Conservation (phyloP, 2,113 vertebrate species). For the Axis porcinus region DNA sequence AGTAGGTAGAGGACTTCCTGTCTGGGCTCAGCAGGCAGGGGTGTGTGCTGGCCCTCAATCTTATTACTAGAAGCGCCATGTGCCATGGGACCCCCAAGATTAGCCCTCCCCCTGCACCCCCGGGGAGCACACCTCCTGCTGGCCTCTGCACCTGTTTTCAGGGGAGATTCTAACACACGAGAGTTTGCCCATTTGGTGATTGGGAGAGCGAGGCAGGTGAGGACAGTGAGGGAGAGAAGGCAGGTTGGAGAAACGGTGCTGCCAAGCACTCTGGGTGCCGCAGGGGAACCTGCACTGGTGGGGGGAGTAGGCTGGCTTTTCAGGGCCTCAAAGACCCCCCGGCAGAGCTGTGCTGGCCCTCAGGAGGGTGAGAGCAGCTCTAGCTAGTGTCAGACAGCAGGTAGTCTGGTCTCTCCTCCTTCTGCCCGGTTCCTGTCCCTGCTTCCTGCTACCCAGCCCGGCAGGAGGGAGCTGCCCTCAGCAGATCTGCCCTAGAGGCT, state of each 20-base stretch:
- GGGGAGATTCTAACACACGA: not conserved
- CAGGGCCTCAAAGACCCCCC: accelerated
- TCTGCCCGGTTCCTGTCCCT: accelerated
- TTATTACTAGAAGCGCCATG: not conserved
- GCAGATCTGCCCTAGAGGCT: not conserved
- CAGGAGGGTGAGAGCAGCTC: not conserved
- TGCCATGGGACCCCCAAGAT: not conserved
- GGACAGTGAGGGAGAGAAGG: not conserved
- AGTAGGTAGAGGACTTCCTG: not conserved
- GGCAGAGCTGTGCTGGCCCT: not conserved
- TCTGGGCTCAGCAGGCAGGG: not conserved
- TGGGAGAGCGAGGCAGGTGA: not conserved
- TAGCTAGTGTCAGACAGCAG: accelerated
- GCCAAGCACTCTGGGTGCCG: not conserved
- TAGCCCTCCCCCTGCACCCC: not conserved
- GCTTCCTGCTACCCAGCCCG: not conserved
- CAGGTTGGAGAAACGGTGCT: not conserved
- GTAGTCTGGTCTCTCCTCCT: not conserved
- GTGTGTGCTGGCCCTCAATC: accelerated
- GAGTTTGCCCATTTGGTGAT: not conserved
- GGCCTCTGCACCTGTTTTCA: not conserved
- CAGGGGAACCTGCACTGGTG: accelerated
- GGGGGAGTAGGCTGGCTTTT: accelerated
- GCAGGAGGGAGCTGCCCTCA: not conserved
- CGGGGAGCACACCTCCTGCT: not conserved